phyloP scores from a whole-genome alignment of 2,888 invertebrate genomes.

The Notocelia uddmanniana region DNA sequence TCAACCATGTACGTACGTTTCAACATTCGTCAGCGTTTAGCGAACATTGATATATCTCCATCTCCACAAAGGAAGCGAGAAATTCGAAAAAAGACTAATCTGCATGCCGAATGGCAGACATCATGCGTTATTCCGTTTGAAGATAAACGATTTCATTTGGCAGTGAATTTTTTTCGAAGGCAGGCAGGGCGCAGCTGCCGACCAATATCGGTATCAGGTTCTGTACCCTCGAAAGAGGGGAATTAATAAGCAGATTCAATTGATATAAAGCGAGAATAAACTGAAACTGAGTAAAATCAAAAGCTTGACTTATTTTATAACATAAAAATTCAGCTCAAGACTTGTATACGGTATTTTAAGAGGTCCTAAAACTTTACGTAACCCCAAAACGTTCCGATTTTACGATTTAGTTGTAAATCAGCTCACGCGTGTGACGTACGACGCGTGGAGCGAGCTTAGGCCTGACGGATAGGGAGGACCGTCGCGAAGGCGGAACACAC shows the following conservation, averaged over 20 bases:
- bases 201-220: conserved; percentile 17
- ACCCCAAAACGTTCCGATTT: conserved; percentile 41
- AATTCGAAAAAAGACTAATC: conserved; percentile 56
- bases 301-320: background rate
- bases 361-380: conserved; percentile 32
- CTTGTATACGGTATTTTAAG: conserved; percentile 45
- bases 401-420: conserved; percentile 53
- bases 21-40: conserved; percentile 40
- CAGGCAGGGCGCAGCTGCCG: background rate
- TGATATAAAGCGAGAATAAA: background rate
- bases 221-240: background rate
- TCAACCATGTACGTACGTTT: background rate
- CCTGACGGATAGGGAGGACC: conserved; percentile 59
- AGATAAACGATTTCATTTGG: conserved; percentile 68
- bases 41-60: conserved; percentile 47
- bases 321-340: conserved; percentile 33
- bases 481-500: conserved; percentile 51
- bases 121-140: conserved; percentile 61
- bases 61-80: conserved; percentile 50
- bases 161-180: conserved; percentile 31
- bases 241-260: background rate
- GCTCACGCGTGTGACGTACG: conserved; percentile 51
- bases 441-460: conserved; percentile 34
- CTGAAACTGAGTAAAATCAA: background rate
- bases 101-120: conserved; percentile 58